Percentiles rank a stretch among this genome's conserved stretches.
phyloP scores from a whole-genome alignment of 2,113 vertebrate species.

The Damaliscus lunatus region DNA sequence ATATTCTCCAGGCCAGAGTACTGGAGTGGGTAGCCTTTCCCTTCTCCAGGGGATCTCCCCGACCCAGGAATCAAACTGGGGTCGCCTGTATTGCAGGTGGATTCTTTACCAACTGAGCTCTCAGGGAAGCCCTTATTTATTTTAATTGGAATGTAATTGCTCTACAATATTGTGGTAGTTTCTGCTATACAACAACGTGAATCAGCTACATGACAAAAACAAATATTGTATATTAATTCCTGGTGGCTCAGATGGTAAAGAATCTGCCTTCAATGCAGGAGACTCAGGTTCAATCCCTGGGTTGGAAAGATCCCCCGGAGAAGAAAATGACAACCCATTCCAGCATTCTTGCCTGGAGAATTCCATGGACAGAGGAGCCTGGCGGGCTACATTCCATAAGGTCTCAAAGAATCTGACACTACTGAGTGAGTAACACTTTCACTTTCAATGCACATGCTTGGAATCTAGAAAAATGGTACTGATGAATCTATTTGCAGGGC shows the following conservation, averaged over 20 bases:
- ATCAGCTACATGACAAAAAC: background rate
- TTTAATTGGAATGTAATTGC: background rate
- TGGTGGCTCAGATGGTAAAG: background rate
- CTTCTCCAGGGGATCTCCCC: background rate
- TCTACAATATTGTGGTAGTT: background rate
- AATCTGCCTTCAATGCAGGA: background rate
- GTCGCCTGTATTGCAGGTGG: background rate
- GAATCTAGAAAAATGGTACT: background rate
- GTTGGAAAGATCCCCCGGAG: background rate
- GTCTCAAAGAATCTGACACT: background rate
- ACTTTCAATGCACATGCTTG: background rate
- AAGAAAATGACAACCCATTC: background rate
- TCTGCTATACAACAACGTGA: background rate
- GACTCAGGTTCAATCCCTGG: background rate
- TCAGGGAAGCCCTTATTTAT: background rate
- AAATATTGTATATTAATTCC: background rate
- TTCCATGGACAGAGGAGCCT: background rate
- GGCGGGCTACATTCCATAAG: background rate
- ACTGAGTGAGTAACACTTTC: background rate
- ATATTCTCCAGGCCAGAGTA: background rate
- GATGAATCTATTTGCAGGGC: background rate
- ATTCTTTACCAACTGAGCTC: background rate
- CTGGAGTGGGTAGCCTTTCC: background rate
- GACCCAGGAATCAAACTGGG: background rate
- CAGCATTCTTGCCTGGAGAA: background rate